A percentile compares a stretch with the other conserved stretches of the same genome.
phyloP scores from a whole-genome alignment of 2,888 invertebrate species.

The Villa cingulata region DNA sequence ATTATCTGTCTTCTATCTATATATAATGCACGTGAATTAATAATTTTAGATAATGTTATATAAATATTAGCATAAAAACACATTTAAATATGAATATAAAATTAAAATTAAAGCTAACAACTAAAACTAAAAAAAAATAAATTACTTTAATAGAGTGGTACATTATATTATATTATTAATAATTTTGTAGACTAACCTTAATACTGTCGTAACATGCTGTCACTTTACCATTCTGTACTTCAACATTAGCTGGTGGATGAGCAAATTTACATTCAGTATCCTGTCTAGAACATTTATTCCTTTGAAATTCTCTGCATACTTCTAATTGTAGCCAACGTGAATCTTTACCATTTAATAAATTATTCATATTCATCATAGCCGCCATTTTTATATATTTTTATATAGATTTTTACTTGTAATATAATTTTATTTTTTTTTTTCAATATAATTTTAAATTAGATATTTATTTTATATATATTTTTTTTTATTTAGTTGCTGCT shows the following conservation, averaged over 20 bases:
- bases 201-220: conserved; percentile 99
- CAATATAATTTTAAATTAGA: conserved; percentile 4
- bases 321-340: conserved; percentile 99
- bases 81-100: no score
- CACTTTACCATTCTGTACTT: conserved; percentile 99
- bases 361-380: conserved; percentile 95
- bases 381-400: conserved; percentile 37
- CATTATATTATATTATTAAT: no score
- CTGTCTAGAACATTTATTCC: conserved; percentile 98
- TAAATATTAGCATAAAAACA: no score
- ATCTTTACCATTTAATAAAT: conserved; percentile 95
- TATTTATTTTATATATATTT: conserved; percentile 1
- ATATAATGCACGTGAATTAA: no score
- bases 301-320: conserved; percentile 98
- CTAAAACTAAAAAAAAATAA: no score
- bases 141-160: no score
- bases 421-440: conserved; percentile 5
- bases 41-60: no score
- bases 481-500: no score
- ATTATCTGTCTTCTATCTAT: no score
- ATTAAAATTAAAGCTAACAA: no score
- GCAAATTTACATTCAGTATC: conserved; percentile 99
- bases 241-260: conserved; percentile 98
- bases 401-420: background rate
- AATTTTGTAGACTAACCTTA: conserved; percentile 90